Evolutionary conservation across 2,888 invertebrate species (phyloP).

Genomic region (Lysandra coridon): DNA sequence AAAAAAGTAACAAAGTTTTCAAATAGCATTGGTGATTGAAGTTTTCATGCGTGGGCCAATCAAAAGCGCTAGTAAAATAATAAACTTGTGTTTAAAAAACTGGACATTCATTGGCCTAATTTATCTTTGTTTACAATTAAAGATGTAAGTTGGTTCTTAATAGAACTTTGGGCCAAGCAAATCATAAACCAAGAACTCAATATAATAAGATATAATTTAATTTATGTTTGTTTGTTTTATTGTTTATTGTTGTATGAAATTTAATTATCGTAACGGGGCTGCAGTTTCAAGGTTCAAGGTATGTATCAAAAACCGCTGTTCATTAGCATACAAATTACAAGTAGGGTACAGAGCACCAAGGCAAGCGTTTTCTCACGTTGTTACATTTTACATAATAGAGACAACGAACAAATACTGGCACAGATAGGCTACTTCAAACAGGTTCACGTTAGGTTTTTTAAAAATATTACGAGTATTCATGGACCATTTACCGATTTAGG

Average conservation of each 20-base stretch:
- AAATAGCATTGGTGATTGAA: too few relatives aligned
- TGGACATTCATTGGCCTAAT: too few relatives aligned
- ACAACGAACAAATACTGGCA: not conserved
- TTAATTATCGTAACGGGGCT: not conserved
- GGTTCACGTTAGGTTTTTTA: too few relatives aligned
- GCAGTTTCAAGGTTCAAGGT: not conserved
- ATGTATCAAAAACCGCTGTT: not conserved
- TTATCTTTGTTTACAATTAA: too few relatives aligned
- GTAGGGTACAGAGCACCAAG: not conserved
- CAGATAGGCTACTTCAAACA: not conserved
- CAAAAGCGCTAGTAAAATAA: too few relatives aligned
- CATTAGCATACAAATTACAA: slow-evolving; percentile 30
- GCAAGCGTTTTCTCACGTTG: slow-evolving; percentile 24
- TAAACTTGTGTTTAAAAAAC: too few relatives aligned
- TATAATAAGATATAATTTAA: not conserved
- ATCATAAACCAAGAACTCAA: not conserved
- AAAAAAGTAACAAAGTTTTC: too few relatives aligned
- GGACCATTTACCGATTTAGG: too few relatives aligned
- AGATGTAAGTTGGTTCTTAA: too few relatives aligned
- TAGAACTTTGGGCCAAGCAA: too few relatives aligned
- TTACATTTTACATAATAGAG: slow-evolving; percentile 18
- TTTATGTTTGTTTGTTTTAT: not conserved
- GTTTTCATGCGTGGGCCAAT: too few relatives aligned
- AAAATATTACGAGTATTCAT: too few relatives aligned
- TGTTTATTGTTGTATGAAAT: not conserved